Evolutionary conservation across 2,797 vertebrate genomes (phyloP).

Genomic region (Rhinella marina): DNA sequence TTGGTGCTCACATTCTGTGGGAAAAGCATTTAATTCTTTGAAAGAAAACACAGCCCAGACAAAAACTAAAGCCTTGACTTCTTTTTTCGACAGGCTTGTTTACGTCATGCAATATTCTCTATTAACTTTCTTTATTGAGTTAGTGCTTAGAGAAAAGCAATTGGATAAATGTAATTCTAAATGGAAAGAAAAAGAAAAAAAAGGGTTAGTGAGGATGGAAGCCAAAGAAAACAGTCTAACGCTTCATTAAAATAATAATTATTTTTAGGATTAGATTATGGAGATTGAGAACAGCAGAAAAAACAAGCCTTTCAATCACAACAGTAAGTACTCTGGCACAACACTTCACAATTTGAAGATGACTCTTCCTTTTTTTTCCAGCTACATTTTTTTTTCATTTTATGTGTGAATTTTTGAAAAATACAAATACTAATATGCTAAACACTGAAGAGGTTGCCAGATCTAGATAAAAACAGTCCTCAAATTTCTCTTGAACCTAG

Average conservation of each 20-base stretch:
- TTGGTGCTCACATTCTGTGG: conserved; percentile 73
- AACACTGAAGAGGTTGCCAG: not conserved
- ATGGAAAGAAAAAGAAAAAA: not conserved
- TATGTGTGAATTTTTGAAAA: not conserved
- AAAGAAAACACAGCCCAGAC: conserved; percentile 70
- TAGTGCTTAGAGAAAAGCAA: conserved; percentile 59
- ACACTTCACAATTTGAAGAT: not conserved
- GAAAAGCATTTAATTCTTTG: conserved; percentile 71
- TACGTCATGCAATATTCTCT: conserved; percentile 64
- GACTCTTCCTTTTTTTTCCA: not conserved
- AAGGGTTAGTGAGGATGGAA: not conserved
- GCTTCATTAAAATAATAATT: conserved; percentile 15
- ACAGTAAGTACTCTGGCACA: too few relatives aligned
- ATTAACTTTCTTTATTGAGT: conserved; percentile 61
- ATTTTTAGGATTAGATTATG: not conserved
- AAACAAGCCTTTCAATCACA: not conserved
- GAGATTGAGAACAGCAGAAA: not conserved
- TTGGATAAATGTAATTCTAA: conserved; percentile 40
- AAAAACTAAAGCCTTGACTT: conserved; percentile 51
- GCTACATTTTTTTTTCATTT: not conserved
- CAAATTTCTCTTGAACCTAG: too few relatives aligned
- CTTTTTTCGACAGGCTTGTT: conserved; percentile 64
- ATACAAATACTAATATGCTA: not conserved
- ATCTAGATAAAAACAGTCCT: too few relatives aligned
- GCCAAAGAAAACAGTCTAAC: conserved; percentile 6